phyloP scores from a whole-genome alignment of 1,140 invertebrate species.

The Cherax quadricarinatus region DNA sequence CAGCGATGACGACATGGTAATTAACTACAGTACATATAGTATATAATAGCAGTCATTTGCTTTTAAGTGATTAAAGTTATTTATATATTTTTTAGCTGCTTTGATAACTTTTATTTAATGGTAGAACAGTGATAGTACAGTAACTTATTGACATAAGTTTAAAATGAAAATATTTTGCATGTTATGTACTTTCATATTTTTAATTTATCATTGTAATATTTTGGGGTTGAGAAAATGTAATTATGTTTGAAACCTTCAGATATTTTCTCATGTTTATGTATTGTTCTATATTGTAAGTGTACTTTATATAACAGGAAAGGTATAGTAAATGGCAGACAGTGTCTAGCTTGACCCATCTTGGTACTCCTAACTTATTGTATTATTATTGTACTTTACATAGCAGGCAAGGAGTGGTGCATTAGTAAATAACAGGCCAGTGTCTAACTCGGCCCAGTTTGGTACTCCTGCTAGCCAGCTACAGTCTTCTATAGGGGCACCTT shows the following conservation, averaged over 20 bases:
- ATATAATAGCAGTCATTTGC: too few relatives aligned
- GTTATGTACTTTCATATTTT: too few relatives aligned
- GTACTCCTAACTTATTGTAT: background rate
- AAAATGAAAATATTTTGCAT: too few relatives aligned
- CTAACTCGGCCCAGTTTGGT: background rate
- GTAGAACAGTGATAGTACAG: background rate
- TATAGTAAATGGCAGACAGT: background rate
- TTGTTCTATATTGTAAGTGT: background rate
- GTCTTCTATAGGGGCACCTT: background rate
- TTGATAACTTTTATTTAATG: too few relatives aligned
- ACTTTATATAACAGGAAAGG: background rate
- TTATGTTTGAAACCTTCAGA: too few relatives aligned
- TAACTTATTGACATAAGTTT: too few relatives aligned
- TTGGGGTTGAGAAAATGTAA: too few relatives aligned
- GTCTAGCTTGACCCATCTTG: background rate
- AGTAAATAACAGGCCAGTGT: background rate
- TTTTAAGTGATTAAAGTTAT: too few relatives aligned
- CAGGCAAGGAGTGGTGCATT: background rate
- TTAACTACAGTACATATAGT: too few relatives aligned
- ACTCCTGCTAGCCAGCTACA: conserved; percentile 21
- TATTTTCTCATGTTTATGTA: too few relatives aligned
- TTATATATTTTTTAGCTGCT: too few relatives aligned
- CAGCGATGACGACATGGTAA: conserved; percentile 19
- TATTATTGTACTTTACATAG: background rate
- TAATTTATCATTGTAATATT: too few relatives aligned